Base-by-base conservation (phyloP, 2,113 vertebrate species). In the Anseranas semipalmata region DNA sequence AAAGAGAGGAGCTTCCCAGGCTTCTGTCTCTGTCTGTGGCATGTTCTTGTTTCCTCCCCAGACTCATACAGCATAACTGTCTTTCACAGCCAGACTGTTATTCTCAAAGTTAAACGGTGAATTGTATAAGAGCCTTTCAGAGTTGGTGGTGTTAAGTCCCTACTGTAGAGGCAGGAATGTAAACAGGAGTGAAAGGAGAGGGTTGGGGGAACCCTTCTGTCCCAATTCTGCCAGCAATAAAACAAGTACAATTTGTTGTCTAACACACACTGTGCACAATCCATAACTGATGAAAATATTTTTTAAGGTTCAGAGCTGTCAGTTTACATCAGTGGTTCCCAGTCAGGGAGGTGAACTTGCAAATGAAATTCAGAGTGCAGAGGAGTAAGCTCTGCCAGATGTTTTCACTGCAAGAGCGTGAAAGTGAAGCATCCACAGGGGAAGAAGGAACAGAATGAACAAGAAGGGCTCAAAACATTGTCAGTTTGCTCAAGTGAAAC, bases 111-210 rank as follows among this genome's bases (percentile, higher is more conserved):
- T 90, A 62, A 35, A 37, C 35, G 25, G 18, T 70, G 91, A 86
- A 52, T 93, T 95, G 76, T n/a, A 1, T 88, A 90, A 95, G 81
- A 93, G 60, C 39, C 46, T 89, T 89, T 90, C 56, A 60, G 53
- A 87, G 30, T n/a, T 85, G 60, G 20, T 87, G n/a, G 70, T 68
- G 60, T 13, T 28, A 55, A 88, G 39, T 88, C 85, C 18, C 80
- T 72, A 8, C 0, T 8, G 68, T 84, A 71, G 39, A 33, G 33
- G 12, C 66, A 45, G 41, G 45, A 91, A 90, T 83, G 32, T 65
- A 83, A 92, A 85, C 43, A 67, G 71, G 50, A 62, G 43, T 55
- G 65, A 89, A 74, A 56, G 39, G 48, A 88, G 66, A 15, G 15
- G 9, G 14, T 33, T 56, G 37, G 30, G 15, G 78, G 24, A 93